A percentile compares a stretch with the other conserved stretches of the same genome.
Conservation (phyloP, 2,113 vertebrate species). For the Lichenostomus cassidix region DNA sequence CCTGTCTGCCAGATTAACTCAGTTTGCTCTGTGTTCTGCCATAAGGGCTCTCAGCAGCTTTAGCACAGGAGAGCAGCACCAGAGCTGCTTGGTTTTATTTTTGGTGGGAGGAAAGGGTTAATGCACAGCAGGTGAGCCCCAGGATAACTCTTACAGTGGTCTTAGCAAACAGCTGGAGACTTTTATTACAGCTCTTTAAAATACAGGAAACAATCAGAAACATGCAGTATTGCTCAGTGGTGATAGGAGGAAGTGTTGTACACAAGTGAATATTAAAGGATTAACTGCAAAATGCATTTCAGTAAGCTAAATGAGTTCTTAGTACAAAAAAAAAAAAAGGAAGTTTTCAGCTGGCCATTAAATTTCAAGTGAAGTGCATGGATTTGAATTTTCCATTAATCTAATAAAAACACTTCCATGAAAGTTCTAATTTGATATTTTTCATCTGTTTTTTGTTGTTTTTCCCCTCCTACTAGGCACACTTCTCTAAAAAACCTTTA, state of each 20-base stretch:
- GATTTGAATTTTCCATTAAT: constrained; percentile 53
- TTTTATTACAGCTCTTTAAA: constrained; percentile 57
- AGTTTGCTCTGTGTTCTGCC: background rate
- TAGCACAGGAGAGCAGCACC: background rate
- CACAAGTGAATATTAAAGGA: constrained; percentile 67
- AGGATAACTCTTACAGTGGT: background rate
- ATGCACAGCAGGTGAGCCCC: background rate
- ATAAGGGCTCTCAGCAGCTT: background rate
- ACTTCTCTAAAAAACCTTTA: background rate
- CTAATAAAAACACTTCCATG: constrained; percentile 17
- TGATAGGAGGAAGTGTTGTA: constrained; percentile 47
- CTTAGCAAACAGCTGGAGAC: constrained; percentile 7
- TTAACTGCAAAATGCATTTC: constrained; percentile 54
- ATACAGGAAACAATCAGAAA: constrained; percentile 36
- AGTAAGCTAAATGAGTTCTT: constrained; percentile 44
- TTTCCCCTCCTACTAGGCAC: background rate
- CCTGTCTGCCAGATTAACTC: background rate
- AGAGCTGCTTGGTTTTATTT: background rate
- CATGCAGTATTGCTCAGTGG: constrained; percentile 30
- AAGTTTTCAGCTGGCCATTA: constrained; percentile 26
- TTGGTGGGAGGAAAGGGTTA: background rate
- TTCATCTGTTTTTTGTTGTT: background rate
- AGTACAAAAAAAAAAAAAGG: background rate
- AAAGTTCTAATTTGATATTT: constrained; percentile 2
- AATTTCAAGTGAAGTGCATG: constrained; percentile 50